Evolutionary conservation across 2,797 vertebrate species (phyloP).

Genomic region (Clarias platycephalus): DNA sequence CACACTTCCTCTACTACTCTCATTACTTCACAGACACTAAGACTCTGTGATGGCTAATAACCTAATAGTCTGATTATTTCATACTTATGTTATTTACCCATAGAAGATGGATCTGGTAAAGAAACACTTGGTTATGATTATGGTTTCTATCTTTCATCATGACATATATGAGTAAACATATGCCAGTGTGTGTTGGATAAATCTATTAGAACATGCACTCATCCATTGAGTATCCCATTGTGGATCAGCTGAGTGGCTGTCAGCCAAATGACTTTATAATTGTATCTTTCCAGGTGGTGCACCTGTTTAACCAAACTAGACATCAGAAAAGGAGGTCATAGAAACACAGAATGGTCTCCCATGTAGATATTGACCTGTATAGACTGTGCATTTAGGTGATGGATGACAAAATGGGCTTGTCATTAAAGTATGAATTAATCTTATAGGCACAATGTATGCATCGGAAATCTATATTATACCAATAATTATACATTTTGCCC

Average conservation of each 20-base stretch:
- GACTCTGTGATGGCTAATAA: slow-evolving; percentile 1
- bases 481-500: background rate
- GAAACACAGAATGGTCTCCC: background rate
- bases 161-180: slow-evolving; percentile 32
- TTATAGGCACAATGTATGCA: background rate
- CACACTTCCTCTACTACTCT: slow-evolving; percentile 33
- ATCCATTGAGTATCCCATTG: slow-evolving; percentile 51
- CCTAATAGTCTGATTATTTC: background rate
- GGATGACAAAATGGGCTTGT: background rate
- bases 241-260: slow-evolving; percentile 57
- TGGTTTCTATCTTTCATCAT: background rate
- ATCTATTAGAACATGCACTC: slow-evolving; percentile 43
- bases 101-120: background rate
- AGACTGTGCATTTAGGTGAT: background rate
- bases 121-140: slow-evolving; percentile 6
- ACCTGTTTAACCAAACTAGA: slow-evolving; percentile 65
- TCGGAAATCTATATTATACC: background rate
- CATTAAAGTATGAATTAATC: background rate
- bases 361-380: slow-evolving; percentile 18
- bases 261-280: slow-evolving; percentile 74
- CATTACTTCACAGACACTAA: background rate
- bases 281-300: slow-evolving; percentile 71
- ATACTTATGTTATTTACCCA: background rate
- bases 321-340: slow-evolving; percentile 45
- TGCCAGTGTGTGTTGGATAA: slow-evolving; percentile 58